Percentiles rank a stretch among this genome's conserved stretches.
Evolutionary conservation across 2,888 invertebrate species (phyloP).

Genomic region (Coleophora flavipennella): DNA sequence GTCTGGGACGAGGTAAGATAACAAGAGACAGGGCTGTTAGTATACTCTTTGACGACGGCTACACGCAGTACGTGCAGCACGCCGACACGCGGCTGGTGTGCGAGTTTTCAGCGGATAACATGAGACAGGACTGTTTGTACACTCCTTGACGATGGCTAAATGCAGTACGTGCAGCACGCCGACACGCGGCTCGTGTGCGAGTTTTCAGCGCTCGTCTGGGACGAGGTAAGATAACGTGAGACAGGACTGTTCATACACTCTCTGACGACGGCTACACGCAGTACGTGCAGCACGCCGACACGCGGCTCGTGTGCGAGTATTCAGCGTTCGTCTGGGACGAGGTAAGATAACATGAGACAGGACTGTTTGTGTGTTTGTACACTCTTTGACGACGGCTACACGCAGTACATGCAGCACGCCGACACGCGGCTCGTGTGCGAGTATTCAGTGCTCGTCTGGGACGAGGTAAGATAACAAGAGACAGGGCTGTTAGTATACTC

Average conservation of each 20-base stretch:
- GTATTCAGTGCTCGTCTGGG: slow-evolving; percentile 84
- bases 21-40: too few species aligned
- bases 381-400: slow-evolving; percentile 94
- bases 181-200: slow-evolving; percentile 79
- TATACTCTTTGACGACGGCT: slow-evolving; percentile 90
- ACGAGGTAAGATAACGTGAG: slow-evolving; percentile 96
- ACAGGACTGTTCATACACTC: too few species aligned
- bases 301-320: slow-evolving; percentile 77
- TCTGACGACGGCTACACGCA: slow-evolving; percentile 94
- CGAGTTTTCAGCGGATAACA: slow-evolving; percentile 77
- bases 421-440: slow-evolving; percentile 79
- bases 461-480: slow-evolving; percentile 96
- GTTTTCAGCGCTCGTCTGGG: slow-evolving; percentile 84
- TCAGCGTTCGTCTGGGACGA: too few species aligned
- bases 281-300: slow-evolving; percentile 80
- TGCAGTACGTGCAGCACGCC: slow-evolving; percentile 83
- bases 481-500: too few species aligned
- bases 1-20: slow-evolving; percentile 56
- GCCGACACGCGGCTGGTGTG: slow-evolving; percentile 78
- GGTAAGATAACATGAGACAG: too few species aligned
- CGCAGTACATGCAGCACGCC: slow-evolving; percentile 83
- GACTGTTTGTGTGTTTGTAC: too few species aligned
- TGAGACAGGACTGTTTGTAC: too few species aligned
- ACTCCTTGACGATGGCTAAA: slow-evolving; percentile 94
- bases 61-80: slow-evolving; percentile 86